These are phyloP conservation scores for Ladona fulva DNA, from an alignment of 1,140 invertebrate species.

Conservation along the genomic window DNA sequence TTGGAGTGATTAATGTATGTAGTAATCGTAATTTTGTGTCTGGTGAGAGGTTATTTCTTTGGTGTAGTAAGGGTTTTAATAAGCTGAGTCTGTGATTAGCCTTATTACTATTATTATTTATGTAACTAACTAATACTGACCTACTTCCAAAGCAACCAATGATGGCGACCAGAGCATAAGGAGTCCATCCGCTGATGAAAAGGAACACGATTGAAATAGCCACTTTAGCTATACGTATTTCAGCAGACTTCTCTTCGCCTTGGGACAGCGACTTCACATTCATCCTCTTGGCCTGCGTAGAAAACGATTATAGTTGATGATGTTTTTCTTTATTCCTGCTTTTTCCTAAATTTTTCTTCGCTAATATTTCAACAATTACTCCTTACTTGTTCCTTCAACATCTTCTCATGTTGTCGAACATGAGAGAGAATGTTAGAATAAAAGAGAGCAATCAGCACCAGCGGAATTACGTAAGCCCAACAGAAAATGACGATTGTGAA, in stretches of 20 bases:
- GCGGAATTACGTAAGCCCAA: conserved; percentile 59
- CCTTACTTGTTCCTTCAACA: conserved; percentile 54
- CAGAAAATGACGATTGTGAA: conserved; percentile 58
- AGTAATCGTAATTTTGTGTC: too few species aligned
- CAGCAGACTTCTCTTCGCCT: conserved; percentile 52
- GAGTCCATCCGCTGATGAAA: conserved; percentile 57
- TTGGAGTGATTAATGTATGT: too few species aligned
- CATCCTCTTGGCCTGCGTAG: conserved; percentile 63
- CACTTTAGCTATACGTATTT: conserved; percentile 64
- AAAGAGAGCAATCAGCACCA: conserved; percentile 55
- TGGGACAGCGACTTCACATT: conserved; percentile 66
- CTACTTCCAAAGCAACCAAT: conserved; percentile 54
- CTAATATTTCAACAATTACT: too few species aligned
- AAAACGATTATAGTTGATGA: too few species aligned
- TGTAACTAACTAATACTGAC: neutral
- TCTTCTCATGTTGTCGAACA: conserved; percentile 63
- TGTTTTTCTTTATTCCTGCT: too few species aligned
- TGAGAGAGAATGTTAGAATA: conserved; percentile 61
- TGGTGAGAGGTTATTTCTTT: too few species aligned
- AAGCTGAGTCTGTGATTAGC: too few species aligned
- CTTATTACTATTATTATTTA: neutral
- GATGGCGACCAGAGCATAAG: conserved; percentile 59
- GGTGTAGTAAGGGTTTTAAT: too few species aligned
- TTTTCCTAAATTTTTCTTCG: too few species aligned
- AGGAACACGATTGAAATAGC: conserved; percentile 67